Conservation (phyloP, 2,888 invertebrate genomes). For the Blera fallax region DNA sequence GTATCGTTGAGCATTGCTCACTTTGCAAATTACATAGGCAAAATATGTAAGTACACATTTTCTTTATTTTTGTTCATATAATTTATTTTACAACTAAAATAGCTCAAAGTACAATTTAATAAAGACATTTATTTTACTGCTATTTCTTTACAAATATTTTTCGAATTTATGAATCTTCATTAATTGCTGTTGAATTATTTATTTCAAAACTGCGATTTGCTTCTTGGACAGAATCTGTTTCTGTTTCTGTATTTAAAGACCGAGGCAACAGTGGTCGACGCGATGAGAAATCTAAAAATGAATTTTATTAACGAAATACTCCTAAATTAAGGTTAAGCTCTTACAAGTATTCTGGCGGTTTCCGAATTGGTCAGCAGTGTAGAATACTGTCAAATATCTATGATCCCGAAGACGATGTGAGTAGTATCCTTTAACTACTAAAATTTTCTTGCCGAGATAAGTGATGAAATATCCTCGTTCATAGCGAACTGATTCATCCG, state of each 20-base stretch:
- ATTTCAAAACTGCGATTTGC: background rate
- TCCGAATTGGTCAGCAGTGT: slow-evolving; percentile 80
- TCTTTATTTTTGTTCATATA: slow-evolving; percentile 76
- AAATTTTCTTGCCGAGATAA: slow-evolving; percentile 76
- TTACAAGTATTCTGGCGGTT: slow-evolving; percentile 80
- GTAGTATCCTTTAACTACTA: slow-evolving; percentile 79
- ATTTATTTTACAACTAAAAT: slow-evolving; percentile 62
- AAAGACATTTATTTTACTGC: slow-evolving; percentile 69
- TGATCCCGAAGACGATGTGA: slow-evolving; percentile 78
- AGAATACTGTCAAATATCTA: slow-evolving; percentile 79
- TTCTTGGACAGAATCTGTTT: background rate
- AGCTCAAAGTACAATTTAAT: slow-evolving; percentile 74
- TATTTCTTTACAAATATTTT: background rate
- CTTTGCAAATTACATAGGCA: too few species aligned
- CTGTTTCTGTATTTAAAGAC: background rate
- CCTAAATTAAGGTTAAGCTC: slow-evolving; percentile 25
- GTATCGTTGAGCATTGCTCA: too few species aligned
- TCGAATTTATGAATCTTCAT: too few species aligned
- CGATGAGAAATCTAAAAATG: slow-evolving; percentile 27
- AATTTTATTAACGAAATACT: background rate
- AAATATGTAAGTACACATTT: too few species aligned
- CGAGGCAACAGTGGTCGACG: slow-evolving; percentile 34
- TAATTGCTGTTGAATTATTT: background rate
- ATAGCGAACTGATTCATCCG: slow-evolving; percentile 79
- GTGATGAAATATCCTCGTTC: slow-evolving; percentile 78